Evolutionary conservation across 2,113 vertebrate genomes (phyloP), one percentile per base, ranked within the genome.

Genomic region (Rhombomys opimus): DNA sequence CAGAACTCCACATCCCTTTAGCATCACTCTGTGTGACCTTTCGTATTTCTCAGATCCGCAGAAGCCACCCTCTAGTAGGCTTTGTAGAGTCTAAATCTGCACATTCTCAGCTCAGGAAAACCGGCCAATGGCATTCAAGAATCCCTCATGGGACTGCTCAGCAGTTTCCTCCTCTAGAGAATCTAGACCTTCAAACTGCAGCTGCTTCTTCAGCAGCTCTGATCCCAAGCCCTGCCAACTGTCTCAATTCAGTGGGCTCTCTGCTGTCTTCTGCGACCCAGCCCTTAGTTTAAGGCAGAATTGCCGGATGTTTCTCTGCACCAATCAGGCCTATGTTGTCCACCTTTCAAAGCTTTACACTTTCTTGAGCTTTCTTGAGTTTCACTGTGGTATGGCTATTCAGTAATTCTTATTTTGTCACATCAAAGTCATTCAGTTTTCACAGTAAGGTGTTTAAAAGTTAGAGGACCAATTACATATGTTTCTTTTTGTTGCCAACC

Each of bases 221-320:
- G 81, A 70, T 52, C 38, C 52, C 50, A 3, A 72, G 50, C 15
- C 46, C 73, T 65, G 18, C 15, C 18, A 7, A 86, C 80, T 30
- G 15, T n/a, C 25, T 85, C 30, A 14, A 32, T 76, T 77, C 32
- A 75, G 3, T 32, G 54, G 75, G 15, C n/a, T 17, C 7, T 30
- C 7, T n/a, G 20, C 6, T 68, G 15, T 80, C 52, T 67, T 18
- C 38, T 50, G 1, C 68, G 38, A 12, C 3, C 9, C 70, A 2
- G 7, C 11, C 32, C 9, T 22, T 0, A 5, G 0, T 6, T 2
- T 54, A 30, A 14, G 46, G 46, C 15, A 68, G 35, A 7, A 63
- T 63, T 18, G 23, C 22, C n/a, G 7, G 0, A 0, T 18, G 3
- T 73, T 52, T 35, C n/a, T 23, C 5, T 52, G 52, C 23, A 30